These are phyloP conservation scores for Podarcis lilfordi DNA, from an alignment of 2,797 vertebrate species.

Conservation along the genomic window DNA sequence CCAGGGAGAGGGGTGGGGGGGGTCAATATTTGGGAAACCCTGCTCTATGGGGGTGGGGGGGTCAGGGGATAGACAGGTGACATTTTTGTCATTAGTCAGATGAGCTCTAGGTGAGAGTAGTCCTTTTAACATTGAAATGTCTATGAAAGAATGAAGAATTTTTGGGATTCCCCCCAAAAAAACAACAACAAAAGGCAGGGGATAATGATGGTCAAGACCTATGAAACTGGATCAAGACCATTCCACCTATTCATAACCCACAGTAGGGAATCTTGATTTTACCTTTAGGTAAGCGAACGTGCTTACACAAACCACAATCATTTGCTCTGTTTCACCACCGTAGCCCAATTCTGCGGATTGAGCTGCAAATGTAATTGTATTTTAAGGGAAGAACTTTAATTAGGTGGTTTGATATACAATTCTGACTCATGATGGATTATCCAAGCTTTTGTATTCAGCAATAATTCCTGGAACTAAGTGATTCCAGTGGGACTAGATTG, in stretches of 20 bases:
- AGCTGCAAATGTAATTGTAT: slow-evolving; percentile 29
- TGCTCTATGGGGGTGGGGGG: too few species aligned
- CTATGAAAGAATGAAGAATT: too few species aligned
- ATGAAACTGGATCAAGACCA: not conserved
- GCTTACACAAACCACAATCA: not conserved
- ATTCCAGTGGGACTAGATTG: slow-evolving; percentile 65
- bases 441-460: slow-evolving; percentile 73
- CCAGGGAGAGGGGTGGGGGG: too few species aligned
- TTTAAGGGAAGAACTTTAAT: slow-evolving; percentile 74
- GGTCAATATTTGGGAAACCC: too few species aligned
- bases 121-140: too few species aligned
- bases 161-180: too few species aligned
- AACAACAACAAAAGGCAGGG: not conserved
- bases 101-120: too few species aligned
- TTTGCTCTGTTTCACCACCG: not conserved
- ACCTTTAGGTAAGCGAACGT: not conserved
- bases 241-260: not conserved
- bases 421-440: slow-evolving; percentile 77
- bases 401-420: slow-evolving; percentile 75
- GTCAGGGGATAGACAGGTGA: too few species aligned
- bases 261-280: not conserved
- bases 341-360: not conserved
- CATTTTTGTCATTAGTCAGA: too few species aligned
- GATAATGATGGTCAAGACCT: not conserved
- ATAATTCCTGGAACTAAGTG: slow-evolving; percentile 74